Evolutionary conservation across 2,888 invertebrate species (phyloP).

Genomic region (Beris morrisii): DNA sequence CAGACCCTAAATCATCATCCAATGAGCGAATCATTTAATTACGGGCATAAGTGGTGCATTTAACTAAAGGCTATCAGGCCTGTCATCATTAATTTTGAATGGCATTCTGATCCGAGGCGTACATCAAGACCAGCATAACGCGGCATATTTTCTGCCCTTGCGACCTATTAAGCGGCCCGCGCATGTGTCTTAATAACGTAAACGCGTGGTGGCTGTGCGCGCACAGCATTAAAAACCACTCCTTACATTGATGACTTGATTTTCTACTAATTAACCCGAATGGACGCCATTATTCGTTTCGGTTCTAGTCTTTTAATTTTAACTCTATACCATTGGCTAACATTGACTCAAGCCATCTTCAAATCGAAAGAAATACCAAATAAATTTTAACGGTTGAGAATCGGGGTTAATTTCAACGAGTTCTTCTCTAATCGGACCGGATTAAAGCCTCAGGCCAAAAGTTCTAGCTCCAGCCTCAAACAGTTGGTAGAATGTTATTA

Average conservation of each 20-base stretch:
- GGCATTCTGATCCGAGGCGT: conserved; percentile 4
- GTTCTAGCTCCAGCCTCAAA: too few species aligned
- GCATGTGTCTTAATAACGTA: conserved; percentile 29
- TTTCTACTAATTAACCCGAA: conserved; percentile 12
- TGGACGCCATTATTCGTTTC: too few species aligned
- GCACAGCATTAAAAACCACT: conserved; percentile 16
- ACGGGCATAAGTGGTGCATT: conserved; percentile 10
- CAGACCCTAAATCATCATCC: conserved; percentile 24
- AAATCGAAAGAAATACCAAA: too few species aligned
- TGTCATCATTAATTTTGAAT: conserved; percentile 30
- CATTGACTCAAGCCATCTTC: conserved; percentile 7
- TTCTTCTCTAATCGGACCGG: too few species aligned
- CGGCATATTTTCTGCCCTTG: conserved; percentile 10
- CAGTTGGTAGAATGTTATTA: too few species aligned
- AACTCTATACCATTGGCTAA: neutral
- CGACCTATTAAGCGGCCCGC: conserved; percentile 29
- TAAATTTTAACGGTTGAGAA: too few species aligned
- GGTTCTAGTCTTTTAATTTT: too few species aligned
- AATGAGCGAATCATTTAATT: conserved; percentile 31
- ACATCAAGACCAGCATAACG: conserved; percentile 20
- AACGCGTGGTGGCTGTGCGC: conserved; percentile 1
- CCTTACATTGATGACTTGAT: conserved; percentile 27
- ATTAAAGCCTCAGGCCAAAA: too few species aligned
- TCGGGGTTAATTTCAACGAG: too few species aligned
- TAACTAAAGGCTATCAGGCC: conserved; percentile 23